Base-by-base conservation (phyloP, 2,113 vertebrate species). In the Sialia sialis region DNA sequence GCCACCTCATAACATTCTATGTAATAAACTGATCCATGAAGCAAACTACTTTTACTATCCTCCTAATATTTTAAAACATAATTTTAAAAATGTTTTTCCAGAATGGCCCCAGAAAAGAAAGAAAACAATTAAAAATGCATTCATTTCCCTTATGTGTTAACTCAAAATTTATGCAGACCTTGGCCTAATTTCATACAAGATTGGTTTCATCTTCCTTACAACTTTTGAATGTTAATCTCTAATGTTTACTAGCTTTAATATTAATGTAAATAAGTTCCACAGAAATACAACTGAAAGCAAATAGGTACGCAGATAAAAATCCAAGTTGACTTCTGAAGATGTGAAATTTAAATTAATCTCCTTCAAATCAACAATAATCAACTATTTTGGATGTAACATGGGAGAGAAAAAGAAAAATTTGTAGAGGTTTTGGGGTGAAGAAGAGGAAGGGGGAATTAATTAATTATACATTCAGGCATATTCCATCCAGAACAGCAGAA, bases 161-260 rank as follows among this genome's bases (percentile, higher is more conserved):
- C 59, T 92, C 66, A 91, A 26, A 88, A 94, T 91, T 87, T 95
- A 92, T 85, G 68, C 52, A 94, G 93, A 94, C 75, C 56, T 94
- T 96, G 91, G 90, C 87, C 91, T 98, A 96, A 96, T 97, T 97
- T 96, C 91, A 97, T 79, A 96, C 44, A 91, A 96, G 60, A 96
- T 96, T 93, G 90, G 56, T 79, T 97, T 96, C 43, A 68, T 83
- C 88, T 89, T 90, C 90, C n/a, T 90, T 94, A 75, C 10, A 79
- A 84, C 56, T 94, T 91, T 46, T 68, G 72, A 96, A 94, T 91
- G 58, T 72, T 84, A 95, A 96, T 89, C 55, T 85, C 34, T 51
- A 95, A 60, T 70, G 73, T 93, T 87, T 91, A 75, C 41, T 80
- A 58, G n/a, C 43, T 94, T 94, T 93, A 92, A 86, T 80, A 94